Evolutionary conservation across 2,888 invertebrate species (phyloP), one percentile per base, ranked within the genome.

Genomic region (Rhaphigaster nebulosa): DNA sequence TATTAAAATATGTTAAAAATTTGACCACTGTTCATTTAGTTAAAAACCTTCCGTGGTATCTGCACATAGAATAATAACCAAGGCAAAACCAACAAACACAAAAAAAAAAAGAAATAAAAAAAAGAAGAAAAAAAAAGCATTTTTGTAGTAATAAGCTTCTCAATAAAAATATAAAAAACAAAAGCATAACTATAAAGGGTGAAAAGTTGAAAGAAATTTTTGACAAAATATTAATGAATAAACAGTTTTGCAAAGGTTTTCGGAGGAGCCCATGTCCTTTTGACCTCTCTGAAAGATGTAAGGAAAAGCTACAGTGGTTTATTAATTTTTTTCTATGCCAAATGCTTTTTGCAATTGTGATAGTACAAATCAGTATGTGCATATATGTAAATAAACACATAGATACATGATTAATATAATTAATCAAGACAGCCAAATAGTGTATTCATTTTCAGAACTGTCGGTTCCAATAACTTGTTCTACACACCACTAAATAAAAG

Each of bases 201-300:
- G 84, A 84, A 84, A 45, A 84, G 41, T 84, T 45, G 13, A 84
- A 45, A 45, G 45, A 84, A 84, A 84, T 3, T 15, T 84, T 84
- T 29, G 15, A 65, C 4, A 34, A 34, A 65, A 65, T 65, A 65
- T 60, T 12, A n/a, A n/a, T 20, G 70, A 76, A 34, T 29, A 76
- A 20, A 65, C 3, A 76, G 70, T 76, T 76, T 26, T 45, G 80
- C 26, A 45, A 41, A 80, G 80, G 45, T 80, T 80, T 45, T 45
- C 34, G 84, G 84, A 84, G 84, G 84, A 84, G 84, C 84, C 84
- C n/a, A 45, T 45, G 18, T 84, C 84, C 45, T 45, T 84, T 84
- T 84, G 45, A 45, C n/a, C 84, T 84, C 84, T 41, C 41, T 45
- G 26, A 50, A 84, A 84, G 45, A 84, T 84, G n/a, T 84, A n/a